Conservation (phyloP, 2,888 invertebrate genomes). For the Stenotaenia linearis region DNA sequence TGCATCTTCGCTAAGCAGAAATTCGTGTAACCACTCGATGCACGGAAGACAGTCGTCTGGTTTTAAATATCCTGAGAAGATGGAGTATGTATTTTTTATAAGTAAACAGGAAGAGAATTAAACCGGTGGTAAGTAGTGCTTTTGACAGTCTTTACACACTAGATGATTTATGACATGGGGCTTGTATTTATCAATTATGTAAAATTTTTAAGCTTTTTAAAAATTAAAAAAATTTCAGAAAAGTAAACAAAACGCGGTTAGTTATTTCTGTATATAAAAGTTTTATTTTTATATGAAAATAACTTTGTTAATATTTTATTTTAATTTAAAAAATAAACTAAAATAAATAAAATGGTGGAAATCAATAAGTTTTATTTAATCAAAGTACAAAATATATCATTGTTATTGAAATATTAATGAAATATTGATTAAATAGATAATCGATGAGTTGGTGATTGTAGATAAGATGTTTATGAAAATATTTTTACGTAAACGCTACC, state of each 20-base stretch:
- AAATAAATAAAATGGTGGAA: not conserved
- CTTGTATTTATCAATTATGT: not conserved
- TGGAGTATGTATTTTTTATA: not conserved
- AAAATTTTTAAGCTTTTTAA: not conserved
- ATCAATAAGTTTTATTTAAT: not conserved
- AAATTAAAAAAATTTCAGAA: not conserved
- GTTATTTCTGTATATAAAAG: no score
- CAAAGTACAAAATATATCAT: not conserved
- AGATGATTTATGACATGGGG: not conserved
- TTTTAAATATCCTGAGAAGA: constrained; percentile 28
- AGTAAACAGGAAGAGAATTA: not conserved
- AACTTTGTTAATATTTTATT: no score
- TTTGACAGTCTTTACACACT: not conserved
- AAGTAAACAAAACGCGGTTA: no score
- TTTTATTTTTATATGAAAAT: no score
- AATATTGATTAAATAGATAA: no score
- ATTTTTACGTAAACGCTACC: constrained; percentile 9
- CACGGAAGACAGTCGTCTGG: not conserved
- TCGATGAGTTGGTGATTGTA: not conserved
- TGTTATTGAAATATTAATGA: not conserved
- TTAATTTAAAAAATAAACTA: not conserved
- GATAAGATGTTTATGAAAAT: not conserved
- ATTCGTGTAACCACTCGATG: constrained; percentile 30
- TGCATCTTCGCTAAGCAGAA: not conserved
- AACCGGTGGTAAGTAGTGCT: not conserved